A percentile compares a stretch with the other conserved stretches of the same genome.
phyloP scores from a whole-genome alignment of 2,797 vertebrate genomes.

The Dallia pectoralis region DNA sequence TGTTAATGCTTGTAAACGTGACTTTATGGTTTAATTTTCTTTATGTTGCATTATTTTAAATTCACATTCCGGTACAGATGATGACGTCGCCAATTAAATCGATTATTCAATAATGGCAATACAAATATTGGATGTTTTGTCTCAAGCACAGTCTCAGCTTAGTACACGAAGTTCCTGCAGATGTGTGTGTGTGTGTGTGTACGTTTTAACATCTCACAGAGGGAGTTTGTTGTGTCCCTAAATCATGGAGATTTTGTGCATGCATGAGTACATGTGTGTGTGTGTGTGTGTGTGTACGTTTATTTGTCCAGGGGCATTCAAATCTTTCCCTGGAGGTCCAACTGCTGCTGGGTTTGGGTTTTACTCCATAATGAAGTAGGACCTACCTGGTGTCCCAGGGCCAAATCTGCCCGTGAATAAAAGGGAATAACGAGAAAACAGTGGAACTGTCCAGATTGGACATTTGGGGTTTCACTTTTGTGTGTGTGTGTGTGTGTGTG shows the following conservation, averaged over 20 bases:
- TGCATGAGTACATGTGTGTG: not conserved
- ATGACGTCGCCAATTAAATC: not conserved
- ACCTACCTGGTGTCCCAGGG: not conserved
- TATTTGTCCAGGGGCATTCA: not conserved
- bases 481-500: too few species aligned
- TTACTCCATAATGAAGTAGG: not conserved
- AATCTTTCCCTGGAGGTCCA: not conserved
- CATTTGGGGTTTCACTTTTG: not conserved
- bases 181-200: not conserved
- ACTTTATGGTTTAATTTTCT: not conserved
- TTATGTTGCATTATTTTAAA: not conserved
- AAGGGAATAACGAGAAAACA: not conserved
- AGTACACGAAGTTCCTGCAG: not conserved
- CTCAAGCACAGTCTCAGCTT: not conserved
- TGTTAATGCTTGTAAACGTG: not conserved
- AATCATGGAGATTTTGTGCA: not conserved
- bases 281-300: not conserved
- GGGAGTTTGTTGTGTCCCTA: not conserved
- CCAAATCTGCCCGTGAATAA: not conserved
- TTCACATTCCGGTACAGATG: constrained; percentile 1
- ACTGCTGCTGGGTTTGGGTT: not conserved
- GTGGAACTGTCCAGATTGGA: not conserved
- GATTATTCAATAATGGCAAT: not conserved
- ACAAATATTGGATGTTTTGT: constrained; percentile 8
- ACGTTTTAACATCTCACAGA: not conserved